Evolutionary conservation across 92 coral and sea anemone genomes (phyloP).

Genomic region (Siderastrea siderea): DNA sequence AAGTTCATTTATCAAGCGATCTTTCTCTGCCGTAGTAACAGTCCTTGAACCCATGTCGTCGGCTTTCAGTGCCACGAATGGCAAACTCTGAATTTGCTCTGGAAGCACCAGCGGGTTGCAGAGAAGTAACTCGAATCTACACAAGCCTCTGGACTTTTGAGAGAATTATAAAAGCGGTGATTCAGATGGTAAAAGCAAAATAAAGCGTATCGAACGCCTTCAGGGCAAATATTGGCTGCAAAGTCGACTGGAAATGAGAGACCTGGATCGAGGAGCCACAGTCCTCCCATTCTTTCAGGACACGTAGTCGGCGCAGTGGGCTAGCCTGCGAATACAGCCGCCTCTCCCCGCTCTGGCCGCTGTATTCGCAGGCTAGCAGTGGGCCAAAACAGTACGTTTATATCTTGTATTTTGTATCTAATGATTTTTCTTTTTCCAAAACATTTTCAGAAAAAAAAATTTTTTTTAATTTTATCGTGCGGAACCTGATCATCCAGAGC

Average conservation of each 20-base stretch:
- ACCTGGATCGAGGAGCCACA: constrained; percentile 18
- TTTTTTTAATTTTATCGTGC: no score
- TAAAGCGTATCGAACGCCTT: neutral
- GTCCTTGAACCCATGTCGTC: neutral
- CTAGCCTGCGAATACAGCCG: no score
- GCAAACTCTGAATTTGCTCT: neutral
- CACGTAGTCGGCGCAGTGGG: no score
- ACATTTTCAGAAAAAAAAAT: no score
- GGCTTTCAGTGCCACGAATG: neutral
- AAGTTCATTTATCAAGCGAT: constrained; percentile 14
- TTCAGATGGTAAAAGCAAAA: no score
- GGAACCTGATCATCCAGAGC: no score
- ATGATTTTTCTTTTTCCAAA: no score
- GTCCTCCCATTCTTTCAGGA: neutral
- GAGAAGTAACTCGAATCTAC: neutral
- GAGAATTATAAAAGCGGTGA: neutral
- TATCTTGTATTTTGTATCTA: no score
- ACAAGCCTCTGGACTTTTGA: neutral
- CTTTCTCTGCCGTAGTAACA: neutral
- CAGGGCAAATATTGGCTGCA: neutral
- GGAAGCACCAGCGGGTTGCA: no score
- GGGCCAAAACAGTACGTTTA: no score
- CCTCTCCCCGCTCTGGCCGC: no score
- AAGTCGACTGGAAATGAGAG: neutral
- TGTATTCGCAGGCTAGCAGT: no score